Conservation (phyloP, 2,888 invertebrate species). For the Spicauda simplicius region DNA sequence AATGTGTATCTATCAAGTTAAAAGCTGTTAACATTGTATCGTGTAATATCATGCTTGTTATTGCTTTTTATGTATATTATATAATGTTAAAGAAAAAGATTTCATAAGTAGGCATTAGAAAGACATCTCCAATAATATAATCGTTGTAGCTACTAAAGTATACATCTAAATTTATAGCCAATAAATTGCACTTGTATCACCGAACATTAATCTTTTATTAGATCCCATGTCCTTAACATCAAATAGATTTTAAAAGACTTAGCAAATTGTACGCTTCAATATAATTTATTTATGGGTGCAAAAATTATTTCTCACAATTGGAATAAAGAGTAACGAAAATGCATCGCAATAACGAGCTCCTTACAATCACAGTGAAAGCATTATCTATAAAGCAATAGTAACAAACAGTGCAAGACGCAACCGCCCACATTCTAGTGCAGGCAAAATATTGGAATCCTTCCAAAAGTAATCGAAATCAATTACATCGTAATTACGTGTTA, state of each 20-base stretch:
- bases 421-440: conserved; percentile 54
- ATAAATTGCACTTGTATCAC: conserved; percentile 42
- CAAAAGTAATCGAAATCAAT: conserved; percentile 62
- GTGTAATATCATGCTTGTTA: conserved; percentile 70
- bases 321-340: conserved; percentile 60
- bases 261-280: conserved; percentile 16
- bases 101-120: conserved; percentile 47
- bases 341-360: conserved; percentile 59
- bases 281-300: conserved; percentile 32
- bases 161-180: conserved; percentile 32
- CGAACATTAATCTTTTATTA: conserved; percentile 50
- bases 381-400: conserved; percentile 62
- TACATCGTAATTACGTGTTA: conserved; percentile 46
- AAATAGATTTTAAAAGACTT: neutral
- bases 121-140: conserved; percentile 35
- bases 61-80: conserved; percentile 54
- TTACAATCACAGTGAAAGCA: conserved; percentile 71
- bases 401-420: conserved; percentile 53
- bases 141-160: conserved; percentile 38
- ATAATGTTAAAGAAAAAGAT: conserved; percentile 68
- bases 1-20: conserved; percentile 79
- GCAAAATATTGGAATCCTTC: conserved; percentile 51
- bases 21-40: conserved; percentile 75
- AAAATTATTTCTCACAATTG: conserved; percentile 45
- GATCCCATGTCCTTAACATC: conserved; percentile 39